Evolutionary conservation across 2,888 invertebrate species (phyloP).

Genomic region (Drosophila hamatofila): DNA sequence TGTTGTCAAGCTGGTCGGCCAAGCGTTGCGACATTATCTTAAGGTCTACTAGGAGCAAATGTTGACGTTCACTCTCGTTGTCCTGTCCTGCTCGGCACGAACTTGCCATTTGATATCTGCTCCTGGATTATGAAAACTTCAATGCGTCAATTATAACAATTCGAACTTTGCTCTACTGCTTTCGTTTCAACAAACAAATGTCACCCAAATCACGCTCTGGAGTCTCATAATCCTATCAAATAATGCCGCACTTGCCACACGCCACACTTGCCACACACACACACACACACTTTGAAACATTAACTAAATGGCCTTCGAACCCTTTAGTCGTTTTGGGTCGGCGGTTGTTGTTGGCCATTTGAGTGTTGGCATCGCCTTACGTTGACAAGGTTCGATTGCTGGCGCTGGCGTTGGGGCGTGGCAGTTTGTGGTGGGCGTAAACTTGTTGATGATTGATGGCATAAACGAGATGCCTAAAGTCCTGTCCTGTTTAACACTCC

Average conservation of each 20-base stretch:
- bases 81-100: not conserved
- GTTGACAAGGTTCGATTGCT: conserved; percentile 37
- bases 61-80: not conserved
- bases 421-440: conserved; percentile 37
- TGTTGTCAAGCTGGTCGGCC: conserved; percentile 24
- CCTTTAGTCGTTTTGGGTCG: conserved; percentile 18
- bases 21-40: conserved; percentile 40
- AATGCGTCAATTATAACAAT: conserved; percentile 19
- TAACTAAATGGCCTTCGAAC: conserved; percentile 38
- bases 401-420: conserved; percentile 20
- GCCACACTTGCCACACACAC: conserved; percentile 13
- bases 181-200: conserved; percentile 41
- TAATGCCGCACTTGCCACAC: conserved; percentile 24
- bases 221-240: conserved; percentile 35
- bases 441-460: conserved; percentile 70
- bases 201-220: conserved; percentile 40
- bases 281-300: conserved; percentile 22
- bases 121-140: conserved; percentile 9
- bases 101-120: conserved; percentile 23
- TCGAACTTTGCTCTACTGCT: conserved; percentile 14
- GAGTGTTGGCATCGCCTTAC: conserved; percentile 8
- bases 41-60: conserved; percentile 43
- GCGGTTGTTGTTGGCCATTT: not conserved
- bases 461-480: conserved; percentile 10
- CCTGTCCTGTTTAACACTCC: conserved; percentile 18